These are phyloP conservation scores for Philaethria dido DNA, from an alignment of 2,888 invertebrate genomes.

Conservation along the genomic window DNA sequence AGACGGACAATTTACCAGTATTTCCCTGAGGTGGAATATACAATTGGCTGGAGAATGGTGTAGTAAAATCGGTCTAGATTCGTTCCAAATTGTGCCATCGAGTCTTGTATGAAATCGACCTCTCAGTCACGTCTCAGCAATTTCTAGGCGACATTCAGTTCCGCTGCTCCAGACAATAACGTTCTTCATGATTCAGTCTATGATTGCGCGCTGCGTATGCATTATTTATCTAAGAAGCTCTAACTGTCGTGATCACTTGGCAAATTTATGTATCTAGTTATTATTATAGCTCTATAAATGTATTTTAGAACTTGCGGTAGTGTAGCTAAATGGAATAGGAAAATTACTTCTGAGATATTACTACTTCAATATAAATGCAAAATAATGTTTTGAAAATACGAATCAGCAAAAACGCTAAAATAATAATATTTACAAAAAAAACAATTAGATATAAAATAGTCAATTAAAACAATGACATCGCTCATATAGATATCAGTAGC, in stretches of 20 bases:
- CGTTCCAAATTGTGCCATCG: constrained; percentile 58
- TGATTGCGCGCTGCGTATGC: constrained; percentile 37
- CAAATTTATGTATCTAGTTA: neutral
- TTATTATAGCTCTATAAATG: neutral
- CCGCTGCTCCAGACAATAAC: constrained; percentile 26
- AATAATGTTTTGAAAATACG: neutral
- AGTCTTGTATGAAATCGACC: constrained; percentile 52
- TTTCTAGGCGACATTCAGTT: constrained; percentile 41
- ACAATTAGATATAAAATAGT: neutral
- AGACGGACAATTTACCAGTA: constrained; percentile 40
- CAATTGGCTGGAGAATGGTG: constrained; percentile 48
- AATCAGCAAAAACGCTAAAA: neutral
- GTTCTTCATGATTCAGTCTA: constrained; percentile 39
- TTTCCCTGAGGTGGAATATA: constrained; percentile 43
- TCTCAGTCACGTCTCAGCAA: constrained; percentile 60
- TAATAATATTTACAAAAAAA: neutral
- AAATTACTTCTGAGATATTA: neutral
- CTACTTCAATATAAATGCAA: neutral
- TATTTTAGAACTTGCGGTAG: too few relatives aligned
- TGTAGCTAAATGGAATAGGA: neutral
- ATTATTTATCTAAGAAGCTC: constrained; percentile 29
- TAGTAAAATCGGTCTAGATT: constrained; percentile 56
- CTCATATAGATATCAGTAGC: neutral
- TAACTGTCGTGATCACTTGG: constrained; percentile 7
- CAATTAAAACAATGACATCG: neutral